Conservation (phyloP, 1,140 invertebrate genomes). For the Ganaspis sp. region DNA sequence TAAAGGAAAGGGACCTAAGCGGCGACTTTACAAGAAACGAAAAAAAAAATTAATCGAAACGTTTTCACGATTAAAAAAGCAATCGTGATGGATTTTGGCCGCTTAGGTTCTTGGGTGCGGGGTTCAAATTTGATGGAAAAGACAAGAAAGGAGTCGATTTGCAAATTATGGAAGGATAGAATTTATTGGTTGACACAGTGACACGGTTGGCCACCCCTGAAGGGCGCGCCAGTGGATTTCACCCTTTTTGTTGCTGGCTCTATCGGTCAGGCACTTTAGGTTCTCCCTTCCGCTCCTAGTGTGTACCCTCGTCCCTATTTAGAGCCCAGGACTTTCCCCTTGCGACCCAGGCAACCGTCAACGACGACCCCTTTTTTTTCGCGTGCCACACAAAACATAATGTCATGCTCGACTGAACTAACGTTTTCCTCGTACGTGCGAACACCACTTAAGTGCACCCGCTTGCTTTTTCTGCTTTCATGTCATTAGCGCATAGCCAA, state of each 20-base stretch:
- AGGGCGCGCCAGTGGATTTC: background rate
- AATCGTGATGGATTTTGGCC: too few species aligned
- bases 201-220: slow-evolving; percentile 59
- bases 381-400: slow-evolving; percentile 55
- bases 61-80: too few species aligned
- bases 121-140: too few species aligned
- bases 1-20: too few species aligned
- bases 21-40: too few species aligned
- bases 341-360: slow-evolving; percentile 30
- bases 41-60: too few species aligned
- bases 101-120: too few species aligned
- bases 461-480: slow-evolving; percentile 35
- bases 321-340: slow-evolving; percentile 39
- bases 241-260: slow-evolving; percentile 6
- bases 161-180: slow-evolving; percentile 8
- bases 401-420: slow-evolving; percentile 55
- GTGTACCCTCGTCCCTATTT: slow-evolving; percentile 57
- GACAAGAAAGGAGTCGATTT: background rate
- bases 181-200: slow-evolving; percentile 60
- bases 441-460: slow-evolving; percentile 35
- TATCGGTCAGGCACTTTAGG: slow-evolving; percentile 38
- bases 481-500: slow-evolving; percentile 16
- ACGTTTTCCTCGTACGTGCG: slow-evolving; percentile 41
- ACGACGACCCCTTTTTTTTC: slow-evolving; percentile 44
- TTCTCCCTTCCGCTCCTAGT: slow-evolving; percentile 46